Percentiles rank a stretch among this genome's conserved stretches.
Conservation (phyloP, 2,888 invertebrate species). For the Acleris holmiana region DNA sequence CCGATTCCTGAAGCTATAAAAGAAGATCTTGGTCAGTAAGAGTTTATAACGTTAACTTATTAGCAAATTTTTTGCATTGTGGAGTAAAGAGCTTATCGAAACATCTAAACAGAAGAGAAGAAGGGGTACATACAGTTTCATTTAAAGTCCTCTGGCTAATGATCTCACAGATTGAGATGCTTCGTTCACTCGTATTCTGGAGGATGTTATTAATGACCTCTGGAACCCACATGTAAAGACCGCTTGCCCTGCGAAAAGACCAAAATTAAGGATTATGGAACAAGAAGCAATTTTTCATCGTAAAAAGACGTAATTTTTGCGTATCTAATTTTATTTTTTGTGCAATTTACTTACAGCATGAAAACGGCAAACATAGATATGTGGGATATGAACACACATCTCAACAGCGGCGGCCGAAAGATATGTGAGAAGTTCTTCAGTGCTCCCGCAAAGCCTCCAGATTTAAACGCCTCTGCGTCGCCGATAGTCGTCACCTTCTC, state of each 20-base stretch:
- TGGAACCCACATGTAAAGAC: constrained; percentile 85
- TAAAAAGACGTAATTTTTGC: too few relatives aligned
- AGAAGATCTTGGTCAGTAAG: neutral
- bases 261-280: neutral
- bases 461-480: constrained; percentile 50
- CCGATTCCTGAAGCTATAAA: constrained; percentile 9
- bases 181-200: constrained; percentile 56
- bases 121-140: constrained; percentile 44
- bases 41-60: too few relatives aligned
- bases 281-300: too few relatives aligned
- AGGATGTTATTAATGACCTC: constrained; percentile 83
- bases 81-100: too few relatives aligned
- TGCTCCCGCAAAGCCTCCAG: constrained; percentile 66
- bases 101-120: too few relatives aligned
- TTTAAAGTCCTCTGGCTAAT: constrained; percentile 57
- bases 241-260: constrained; percentile 70
- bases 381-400: constrained; percentile 72
- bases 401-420: constrained; percentile 67
- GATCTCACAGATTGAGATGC: constrained; percentile 70
- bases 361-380: constrained; percentile 78
- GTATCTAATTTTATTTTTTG: too few relatives aligned
- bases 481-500: constrained; percentile 54
- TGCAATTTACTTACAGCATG: constrained; percentile 76
- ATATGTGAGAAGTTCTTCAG: constrained; percentile 63
- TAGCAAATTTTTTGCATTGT: too few relatives aligned